Evolutionary conservation across 1,140 invertebrate genomes (phyloP).

Genomic region (Euura saliciscinereae): DNA sequence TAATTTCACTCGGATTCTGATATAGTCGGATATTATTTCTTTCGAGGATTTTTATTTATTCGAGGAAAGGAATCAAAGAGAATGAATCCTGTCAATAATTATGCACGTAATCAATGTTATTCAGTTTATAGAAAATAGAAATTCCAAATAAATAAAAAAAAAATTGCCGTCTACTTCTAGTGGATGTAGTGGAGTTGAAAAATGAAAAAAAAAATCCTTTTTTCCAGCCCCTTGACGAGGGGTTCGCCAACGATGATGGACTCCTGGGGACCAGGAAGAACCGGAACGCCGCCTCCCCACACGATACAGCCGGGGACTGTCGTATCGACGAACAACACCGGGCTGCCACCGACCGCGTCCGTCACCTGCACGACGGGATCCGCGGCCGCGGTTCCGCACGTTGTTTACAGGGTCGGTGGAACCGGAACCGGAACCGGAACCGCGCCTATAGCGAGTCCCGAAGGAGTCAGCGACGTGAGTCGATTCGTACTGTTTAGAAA

Average conservation of each 20-base stretch:
- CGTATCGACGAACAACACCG: constrained; percentile 25
- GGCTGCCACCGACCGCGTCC: constrained; percentile 7
- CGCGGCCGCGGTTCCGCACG: background rate
- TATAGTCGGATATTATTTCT: too few species aligned
- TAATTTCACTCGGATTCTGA: too few species aligned
- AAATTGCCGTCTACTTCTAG: too few species aligned
- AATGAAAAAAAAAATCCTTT: background rate
- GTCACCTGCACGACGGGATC: background rate
- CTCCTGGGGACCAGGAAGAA: constrained; percentile 52
- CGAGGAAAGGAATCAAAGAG: too few species aligned
- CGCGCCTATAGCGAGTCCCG: constrained; percentile 60
- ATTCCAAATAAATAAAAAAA: too few species aligned
- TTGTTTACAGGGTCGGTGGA: background rate
- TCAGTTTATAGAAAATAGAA: too few species aligned
- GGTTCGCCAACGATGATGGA: constrained; percentile 59
- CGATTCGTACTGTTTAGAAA: background rate
- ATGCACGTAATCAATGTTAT: too few species aligned
- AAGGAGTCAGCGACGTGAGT: constrained; percentile 58
- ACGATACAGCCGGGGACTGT: constrained; percentile 46
- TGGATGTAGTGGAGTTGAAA: too few species aligned
- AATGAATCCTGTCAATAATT: too few species aligned
- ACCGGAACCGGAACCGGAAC: constrained; percentile 38
- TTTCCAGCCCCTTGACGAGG: constrained; percentile 62
- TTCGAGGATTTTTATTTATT: too few species aligned
- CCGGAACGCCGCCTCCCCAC: constrained; percentile 46